phyloP scores from a whole-genome alignment of 2,888 invertebrate genomes.

The Caenorhabditis angaria region DNA sequence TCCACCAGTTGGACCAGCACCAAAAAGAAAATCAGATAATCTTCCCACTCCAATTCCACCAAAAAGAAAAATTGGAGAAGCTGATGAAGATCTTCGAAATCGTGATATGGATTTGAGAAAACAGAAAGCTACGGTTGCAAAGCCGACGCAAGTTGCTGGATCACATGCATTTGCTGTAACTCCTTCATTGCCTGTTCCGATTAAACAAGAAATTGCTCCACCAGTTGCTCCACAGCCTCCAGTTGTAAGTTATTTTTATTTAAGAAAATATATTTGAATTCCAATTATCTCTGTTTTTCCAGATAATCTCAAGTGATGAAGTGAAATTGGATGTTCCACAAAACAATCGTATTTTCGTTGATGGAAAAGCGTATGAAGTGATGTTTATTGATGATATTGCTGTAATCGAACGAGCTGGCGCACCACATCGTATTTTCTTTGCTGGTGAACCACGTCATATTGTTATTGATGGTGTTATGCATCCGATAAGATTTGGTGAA shows the following conservation, averaged over 20 bases:
- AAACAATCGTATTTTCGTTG: slow-evolving; percentile 72
- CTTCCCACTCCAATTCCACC: not conserved
- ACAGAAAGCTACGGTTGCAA: slow-evolving; percentile 20
- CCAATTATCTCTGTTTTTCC: not conserved
- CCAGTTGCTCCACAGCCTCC: slow-evolving; percentile 4
- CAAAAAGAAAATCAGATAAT: slow-evolving; percentile 12
- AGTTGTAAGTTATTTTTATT: not conserved
- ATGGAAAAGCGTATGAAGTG: slow-evolving; percentile 72
- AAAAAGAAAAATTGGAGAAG: not conserved
- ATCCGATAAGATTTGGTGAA: slow-evolving; percentile 66
- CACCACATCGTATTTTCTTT: slow-evolving; percentile 70
- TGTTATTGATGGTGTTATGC: slow-evolving; percentile 65
- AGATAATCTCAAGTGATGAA: not conserved
- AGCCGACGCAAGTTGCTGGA: slow-evolving; percentile 33
- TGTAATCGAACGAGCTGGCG: slow-evolving; percentile 71
- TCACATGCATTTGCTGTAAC: slow-evolving; percentile 31
- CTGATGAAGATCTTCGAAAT: slow-evolving; percentile 8
- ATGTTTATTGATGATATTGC: slow-evolving; percentile 66
- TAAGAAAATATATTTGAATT: slow-evolving; percentile 5
- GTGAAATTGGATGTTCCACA: slow-evolving; percentile 65
- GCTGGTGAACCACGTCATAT: slow-evolving; percentile 68
- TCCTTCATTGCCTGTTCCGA: slow-evolving; percentile 5
- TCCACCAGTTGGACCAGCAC: slow-evolving; percentile 11
- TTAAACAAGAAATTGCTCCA: too few relatives aligned
- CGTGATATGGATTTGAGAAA: slow-evolving; percentile 29